Percentiles rank a stretch among this genome's conserved stretches.
Evolutionary conservation across 2,888 invertebrate species (phyloP).

Genomic region (Standfussiana lucernea): DNA sequence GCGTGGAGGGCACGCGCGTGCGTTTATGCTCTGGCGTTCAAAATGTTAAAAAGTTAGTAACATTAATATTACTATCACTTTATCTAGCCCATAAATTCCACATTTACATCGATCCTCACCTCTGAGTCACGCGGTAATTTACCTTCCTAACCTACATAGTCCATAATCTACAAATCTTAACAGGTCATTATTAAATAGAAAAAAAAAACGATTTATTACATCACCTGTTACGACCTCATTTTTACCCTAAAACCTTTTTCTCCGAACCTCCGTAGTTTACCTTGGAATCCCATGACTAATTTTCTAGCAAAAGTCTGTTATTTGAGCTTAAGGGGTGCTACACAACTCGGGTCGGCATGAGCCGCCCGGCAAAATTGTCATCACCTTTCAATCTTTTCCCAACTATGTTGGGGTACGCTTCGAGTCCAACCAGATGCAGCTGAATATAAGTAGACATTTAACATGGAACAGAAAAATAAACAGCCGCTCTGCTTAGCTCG

Average conservation of each 20-base stretch:
- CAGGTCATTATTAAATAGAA: conserved; percentile 14
- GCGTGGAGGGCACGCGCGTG: too few species aligned
- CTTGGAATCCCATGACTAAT: conserved; percentile 35
- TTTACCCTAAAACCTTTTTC: conserved; percentile 36
- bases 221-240: conserved; percentile 34
- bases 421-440: too few species aligned
- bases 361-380: not conserved
- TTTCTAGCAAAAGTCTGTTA: conserved; percentile 20
- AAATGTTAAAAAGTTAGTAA: not conserved
- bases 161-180: conserved; percentile 38
- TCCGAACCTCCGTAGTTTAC: conserved; percentile 24
- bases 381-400: not conserved
- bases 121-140: conserved; percentile 33
- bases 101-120: not conserved
- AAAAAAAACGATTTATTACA: conserved; percentile 42
- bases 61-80: not conserved
- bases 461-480: too few species aligned
- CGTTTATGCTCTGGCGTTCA: too few species aligned
- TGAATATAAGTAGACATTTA: too few species aligned
- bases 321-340: not conserved
- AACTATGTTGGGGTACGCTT: too few species aligned
- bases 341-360: not conserved
- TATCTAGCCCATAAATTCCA: not conserved
- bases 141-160: conserved; percentile 26
- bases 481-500: too few species aligned